phyloP scores from a whole-genome alignment of 2,113 vertebrate species.

The Rhegmatorhina hoffmannsi region DNA sequence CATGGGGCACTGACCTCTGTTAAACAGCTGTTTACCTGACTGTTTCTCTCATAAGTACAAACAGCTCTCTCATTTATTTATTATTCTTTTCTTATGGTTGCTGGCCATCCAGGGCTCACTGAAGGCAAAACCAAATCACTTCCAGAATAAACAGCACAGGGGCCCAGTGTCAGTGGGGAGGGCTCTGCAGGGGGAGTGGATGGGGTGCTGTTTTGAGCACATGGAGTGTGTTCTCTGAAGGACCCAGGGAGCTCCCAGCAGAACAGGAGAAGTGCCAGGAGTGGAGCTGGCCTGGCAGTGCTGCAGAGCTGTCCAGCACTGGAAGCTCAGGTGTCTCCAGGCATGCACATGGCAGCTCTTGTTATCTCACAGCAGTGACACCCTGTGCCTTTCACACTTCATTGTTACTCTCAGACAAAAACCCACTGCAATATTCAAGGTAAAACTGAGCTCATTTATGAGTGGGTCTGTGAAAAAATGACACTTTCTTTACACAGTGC shows the following conservation, averaged over 20 bases:
- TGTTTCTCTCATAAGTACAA: neutral
- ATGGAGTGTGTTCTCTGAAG: neutral
- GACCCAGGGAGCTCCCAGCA: neutral
- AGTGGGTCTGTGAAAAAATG: neutral
- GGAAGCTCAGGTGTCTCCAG: conserved; percentile 35
- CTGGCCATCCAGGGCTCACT: neutral
- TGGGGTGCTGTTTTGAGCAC: neutral
- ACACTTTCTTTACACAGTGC: neutral
- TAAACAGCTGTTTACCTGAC: neutral
- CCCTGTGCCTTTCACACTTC: neutral
- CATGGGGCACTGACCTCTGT: neutral
- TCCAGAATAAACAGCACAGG: neutral
- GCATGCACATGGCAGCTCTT: neutral
- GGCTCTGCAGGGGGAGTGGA: neutral
- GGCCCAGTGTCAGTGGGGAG: neutral
- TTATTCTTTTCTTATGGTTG: neutral
- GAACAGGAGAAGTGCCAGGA: neutral
- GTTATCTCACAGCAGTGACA: neutral
- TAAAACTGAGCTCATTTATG: neutral
- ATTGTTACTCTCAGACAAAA: neutral
- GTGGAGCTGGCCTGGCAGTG: rapidly evolving
- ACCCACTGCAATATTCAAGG: neutral
- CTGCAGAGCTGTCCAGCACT: conserved; percentile 8
- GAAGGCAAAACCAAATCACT: neutral
- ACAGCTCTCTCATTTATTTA: neutral